These are phyloP conservation scores for Tachina grossa DNA, from an alignment of 2,888 invertebrate species.

Conservation along the genomic window DNA sequence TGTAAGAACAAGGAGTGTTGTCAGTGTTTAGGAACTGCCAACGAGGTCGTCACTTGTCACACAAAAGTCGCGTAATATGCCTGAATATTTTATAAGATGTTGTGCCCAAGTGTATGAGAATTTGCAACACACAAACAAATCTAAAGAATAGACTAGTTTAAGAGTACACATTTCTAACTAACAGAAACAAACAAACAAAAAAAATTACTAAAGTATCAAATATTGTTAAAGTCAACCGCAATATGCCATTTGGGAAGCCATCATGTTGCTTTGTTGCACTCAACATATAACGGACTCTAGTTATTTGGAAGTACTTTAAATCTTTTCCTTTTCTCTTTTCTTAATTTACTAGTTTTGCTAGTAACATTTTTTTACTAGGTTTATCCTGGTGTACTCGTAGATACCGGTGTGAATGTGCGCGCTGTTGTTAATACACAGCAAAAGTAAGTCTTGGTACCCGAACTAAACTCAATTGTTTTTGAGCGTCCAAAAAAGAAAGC, in stretches of 20 bases:
- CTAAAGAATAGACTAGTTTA: constrained; percentile 44
- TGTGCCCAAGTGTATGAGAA: constrained; percentile 60
- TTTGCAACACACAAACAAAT: constrained; percentile 45
- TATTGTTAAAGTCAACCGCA: constrained; percentile 73
- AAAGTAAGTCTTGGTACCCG: constrained; percentile 44
- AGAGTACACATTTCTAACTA: constrained; percentile 29
- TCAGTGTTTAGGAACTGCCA: constrained; percentile 70
- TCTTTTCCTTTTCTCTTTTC: constrained; percentile 2
- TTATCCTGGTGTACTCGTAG: constrained; percentile 17
- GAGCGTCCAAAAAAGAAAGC: constrained; percentile 3
- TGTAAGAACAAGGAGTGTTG: constrained; percentile 42
- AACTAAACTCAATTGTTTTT: constrained; percentile 66
- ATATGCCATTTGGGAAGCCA: constrained; percentile 73
- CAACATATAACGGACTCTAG: constrained; percentile 57
- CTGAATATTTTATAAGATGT: constrained; percentile 75
- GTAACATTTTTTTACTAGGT: constrained; percentile 18
- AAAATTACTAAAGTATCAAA: constrained; percentile 17
- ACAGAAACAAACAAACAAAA: constrained; percentile 24
- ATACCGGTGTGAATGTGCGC: not conserved
- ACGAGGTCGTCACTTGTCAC: constrained; percentile 73
- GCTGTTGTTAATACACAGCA: not conserved
- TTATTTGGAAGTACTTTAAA: constrained; percentile 14
- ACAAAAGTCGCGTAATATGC: constrained; percentile 74
- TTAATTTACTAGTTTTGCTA: constrained; percentile 36
- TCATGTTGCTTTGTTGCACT: constrained; percentile 35